These are phyloP conservation scores for Agriopis marginaria DNA, from an alignment of 2,888 invertebrate species.

Conservation along the genomic window DNA sequence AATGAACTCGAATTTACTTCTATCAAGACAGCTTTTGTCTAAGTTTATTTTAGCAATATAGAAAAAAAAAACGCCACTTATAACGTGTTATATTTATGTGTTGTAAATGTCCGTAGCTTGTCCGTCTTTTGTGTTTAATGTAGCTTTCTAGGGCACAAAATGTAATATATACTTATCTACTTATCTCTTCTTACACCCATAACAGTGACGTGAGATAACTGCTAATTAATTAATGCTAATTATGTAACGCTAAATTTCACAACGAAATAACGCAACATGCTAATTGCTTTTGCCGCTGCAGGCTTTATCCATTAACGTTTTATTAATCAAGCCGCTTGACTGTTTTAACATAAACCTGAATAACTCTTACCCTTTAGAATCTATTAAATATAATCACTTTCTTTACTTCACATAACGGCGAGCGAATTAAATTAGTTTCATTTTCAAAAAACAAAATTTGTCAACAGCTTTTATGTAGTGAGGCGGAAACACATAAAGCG, in stretches of 20 bases:
- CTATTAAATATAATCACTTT: slow-evolving; percentile 71
- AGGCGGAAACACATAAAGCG: slow-evolving; percentile 18
- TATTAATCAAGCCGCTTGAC: slow-evolving; percentile 2
- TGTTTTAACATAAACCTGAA: slow-evolving; percentile 11
- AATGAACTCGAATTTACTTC: no score
- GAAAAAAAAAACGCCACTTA: slow-evolving; percentile 16
- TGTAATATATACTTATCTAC: neutral
- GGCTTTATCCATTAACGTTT: slow-evolving; percentile 27
- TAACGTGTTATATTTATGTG: slow-evolving; percentile 35
- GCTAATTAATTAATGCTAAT: slow-evolving; percentile 5
- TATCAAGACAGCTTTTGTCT: no score
- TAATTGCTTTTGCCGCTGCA: slow-evolving; percentile 22
- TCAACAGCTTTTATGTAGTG: slow-evolving; percentile 10
- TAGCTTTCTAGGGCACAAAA: slow-evolving; percentile 12
- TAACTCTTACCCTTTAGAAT: slow-evolving; percentile 27
- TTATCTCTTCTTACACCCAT: slow-evolving; percentile 2
- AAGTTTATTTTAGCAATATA: neutral
- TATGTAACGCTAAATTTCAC: neutral
- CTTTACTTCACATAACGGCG: slow-evolving; percentile 51
- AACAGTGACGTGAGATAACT: slow-evolving; percentile 12
- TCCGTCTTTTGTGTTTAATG: slow-evolving; percentile 32
- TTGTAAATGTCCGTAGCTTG: slow-evolving; percentile 36
- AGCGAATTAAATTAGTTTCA: slow-evolving; percentile 61
- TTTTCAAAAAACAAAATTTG: slow-evolving; percentile 67
- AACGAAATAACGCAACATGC: slow-evolving; percentile 18